Conservation (phyloP, 30 jellyfish, hydroid and myxozoan genomes). For the Pelagia noctiluca region DNA sequence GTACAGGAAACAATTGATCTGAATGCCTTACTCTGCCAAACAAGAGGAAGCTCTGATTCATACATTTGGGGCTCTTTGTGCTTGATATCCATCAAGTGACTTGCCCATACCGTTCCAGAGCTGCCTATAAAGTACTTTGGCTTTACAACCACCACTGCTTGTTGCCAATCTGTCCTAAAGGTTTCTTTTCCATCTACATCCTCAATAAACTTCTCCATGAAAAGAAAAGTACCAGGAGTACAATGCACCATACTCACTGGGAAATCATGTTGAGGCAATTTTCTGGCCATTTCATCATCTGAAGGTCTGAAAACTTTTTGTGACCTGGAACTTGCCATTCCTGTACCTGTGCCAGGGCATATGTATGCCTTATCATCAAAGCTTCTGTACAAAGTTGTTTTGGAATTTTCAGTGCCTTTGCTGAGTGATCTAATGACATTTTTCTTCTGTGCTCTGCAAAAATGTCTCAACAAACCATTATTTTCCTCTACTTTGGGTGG, state of each 20-base stretch:
- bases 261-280: slow-evolving; percentile 4
- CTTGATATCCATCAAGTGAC: neutral
- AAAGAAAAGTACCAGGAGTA: neutral
- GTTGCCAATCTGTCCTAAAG: neutral
- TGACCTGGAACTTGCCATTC: slow-evolving; percentile 5
- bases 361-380: slow-evolving; percentile 5
- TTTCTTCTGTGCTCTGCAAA: neutral
- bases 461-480: neutral
- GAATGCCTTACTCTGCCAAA: slow-evolving; percentile 27
- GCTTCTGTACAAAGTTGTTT: neutral
- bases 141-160: neutral
- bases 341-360: slow-evolving; percentile 23
- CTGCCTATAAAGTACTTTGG: slow-evolving; percentile 12
- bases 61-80: neutral
- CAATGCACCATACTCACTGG: neutral
- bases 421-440: neutral
- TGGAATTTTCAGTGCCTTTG: neutral
- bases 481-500: slow-evolving; percentile 34
- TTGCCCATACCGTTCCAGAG: slow-evolving; percentile 20
- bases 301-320: neutral
- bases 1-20: neutral
- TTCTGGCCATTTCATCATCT: neutral
- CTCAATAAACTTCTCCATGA: neutral
- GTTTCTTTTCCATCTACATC: neutral
- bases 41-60: neutral